These are phyloP conservation scores for Amiota minor DNA, from an alignment of 2,888 invertebrate species.

Conservation along the genomic window DNA sequence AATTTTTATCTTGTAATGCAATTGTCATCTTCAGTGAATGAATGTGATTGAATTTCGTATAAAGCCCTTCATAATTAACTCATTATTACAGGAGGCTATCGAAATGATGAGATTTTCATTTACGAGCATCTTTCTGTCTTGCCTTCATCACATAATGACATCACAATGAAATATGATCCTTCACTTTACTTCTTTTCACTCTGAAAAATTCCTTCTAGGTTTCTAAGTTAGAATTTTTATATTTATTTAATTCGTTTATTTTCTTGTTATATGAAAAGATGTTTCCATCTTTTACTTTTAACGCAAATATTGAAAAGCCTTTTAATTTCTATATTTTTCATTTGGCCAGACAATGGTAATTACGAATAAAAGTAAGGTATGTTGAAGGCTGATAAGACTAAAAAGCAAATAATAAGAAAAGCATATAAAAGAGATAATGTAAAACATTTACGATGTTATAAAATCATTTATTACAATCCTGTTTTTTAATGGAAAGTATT, in stretches of 20 bases:
- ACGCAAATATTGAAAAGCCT: conserved; percentile 34
- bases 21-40: conserved; percentile 18
- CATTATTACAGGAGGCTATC: conserved; percentile 39
- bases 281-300: conserved; percentile 44
- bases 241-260: conserved; percentile 31
- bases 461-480: no score
- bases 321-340: conserved; percentile 14
- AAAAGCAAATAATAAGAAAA: no score
- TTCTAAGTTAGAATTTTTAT: neutral
- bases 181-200: neutral
- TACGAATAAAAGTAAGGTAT: no score
- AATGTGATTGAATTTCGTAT: conserved; percentile 40
- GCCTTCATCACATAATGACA: no score
- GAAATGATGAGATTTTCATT: conserved; percentile 27
- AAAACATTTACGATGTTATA: no score
- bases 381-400: no score
- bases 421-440: no score
- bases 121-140: no score
- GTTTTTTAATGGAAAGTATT: no score
- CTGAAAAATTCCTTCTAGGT: neutral
- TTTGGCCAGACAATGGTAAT: no score
- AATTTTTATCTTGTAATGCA: neutral
- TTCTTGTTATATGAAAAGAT: conserved; percentile 12
- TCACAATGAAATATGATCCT: no score
- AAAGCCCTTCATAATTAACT: conserved; percentile 50